These are phyloP conservation scores for Calameuta pallipes DNA, from an alignment of 2,888 invertebrate genomes.

Conservation along the genomic window DNA sequence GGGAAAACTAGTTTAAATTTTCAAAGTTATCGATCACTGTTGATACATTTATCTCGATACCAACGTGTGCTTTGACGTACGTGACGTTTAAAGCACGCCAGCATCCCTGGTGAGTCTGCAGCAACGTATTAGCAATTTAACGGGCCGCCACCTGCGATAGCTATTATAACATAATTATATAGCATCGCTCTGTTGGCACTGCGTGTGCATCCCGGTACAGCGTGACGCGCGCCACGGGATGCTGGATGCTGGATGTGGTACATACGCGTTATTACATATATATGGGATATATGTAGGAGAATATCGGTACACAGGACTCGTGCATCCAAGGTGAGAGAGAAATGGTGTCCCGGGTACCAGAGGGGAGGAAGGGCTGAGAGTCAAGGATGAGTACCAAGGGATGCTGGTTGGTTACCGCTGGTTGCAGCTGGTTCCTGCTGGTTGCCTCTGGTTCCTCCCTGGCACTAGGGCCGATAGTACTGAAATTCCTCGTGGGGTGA, in stretches of 20 bases:
- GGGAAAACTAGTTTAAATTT: not conserved
- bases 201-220: conserved; percentile 16
- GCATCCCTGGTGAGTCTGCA: conserved; percentile 16
- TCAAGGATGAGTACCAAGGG: not conserved
- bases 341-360: too few species aligned
- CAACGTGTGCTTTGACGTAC: not conserved
- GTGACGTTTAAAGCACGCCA: not conserved
- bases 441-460: not conserved
- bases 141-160: conserved; percentile 54
- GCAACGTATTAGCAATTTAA: conserved; percentile 57
- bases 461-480: conserved; percentile 30
- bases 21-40: not conserved
- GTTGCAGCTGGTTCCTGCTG: too few species aligned
- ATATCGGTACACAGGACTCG: too few species aligned
- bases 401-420: too few species aligned
- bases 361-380: not conserved
- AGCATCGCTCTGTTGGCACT: conserved; percentile 20
- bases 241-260: not conserved
- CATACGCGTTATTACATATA: conserved; percentile 2
- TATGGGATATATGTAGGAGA: not conserved
- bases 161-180: conserved; percentile 56
- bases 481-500: conserved; percentile 37
- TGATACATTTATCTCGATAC: not conserved
- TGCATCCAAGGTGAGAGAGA: too few species aligned
- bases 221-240: conserved; percentile 7